Evolutionary conservation across 2,113 vertebrate genomes (phyloP), one percentile per base, ranked within the genome.

Genomic region (Aplodontia rufa): DNA sequence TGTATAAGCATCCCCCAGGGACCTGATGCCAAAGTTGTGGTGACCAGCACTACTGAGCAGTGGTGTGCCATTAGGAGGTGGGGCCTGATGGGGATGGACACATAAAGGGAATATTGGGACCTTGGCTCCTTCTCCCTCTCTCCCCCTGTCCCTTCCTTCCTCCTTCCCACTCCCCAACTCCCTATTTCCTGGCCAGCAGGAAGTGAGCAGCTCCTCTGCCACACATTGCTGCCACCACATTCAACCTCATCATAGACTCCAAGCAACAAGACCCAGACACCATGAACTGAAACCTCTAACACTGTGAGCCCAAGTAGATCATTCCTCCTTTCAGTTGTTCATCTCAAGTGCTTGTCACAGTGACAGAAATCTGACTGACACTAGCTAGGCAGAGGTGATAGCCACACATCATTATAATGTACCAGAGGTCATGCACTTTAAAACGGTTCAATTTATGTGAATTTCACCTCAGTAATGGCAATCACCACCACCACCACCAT

Each of bases 361-460:
- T 62, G 60, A 62, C 60, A 62, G 60, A 32, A 62, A 62, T 30
- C 60, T 62, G 7, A 60, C 51, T 62, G 12, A 30, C 60, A 62
- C 60, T 10, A 53, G 14, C 64, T 66, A 40, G 26, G 24, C 1
- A 30, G 71, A 32, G 24, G 58, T 16, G 32, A 51, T 22, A 37
- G 17, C 4, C 0, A 16, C 11, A 51, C 19, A 6, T 30, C n/a
- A 40, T 1, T 4, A 22, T 24, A 6, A 74, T 22, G 8, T 7
- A 37, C 24, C 5, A 47, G 55, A 5, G 24, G 17, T 20, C 14
- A 10, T 5, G 6, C 1, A 4, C 58, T 51, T 84, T 49, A 32
- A 76, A 76, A 86, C 8, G 20, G 20, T 8, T 58, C 30, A 3
- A 47, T 81, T 82, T 40, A 35, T 19, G 13, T 13, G 24, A 68